Evolutionary conservation across 1,140 invertebrate species (phyloP).

Genomic region (Drosophila asahinai): DNA sequence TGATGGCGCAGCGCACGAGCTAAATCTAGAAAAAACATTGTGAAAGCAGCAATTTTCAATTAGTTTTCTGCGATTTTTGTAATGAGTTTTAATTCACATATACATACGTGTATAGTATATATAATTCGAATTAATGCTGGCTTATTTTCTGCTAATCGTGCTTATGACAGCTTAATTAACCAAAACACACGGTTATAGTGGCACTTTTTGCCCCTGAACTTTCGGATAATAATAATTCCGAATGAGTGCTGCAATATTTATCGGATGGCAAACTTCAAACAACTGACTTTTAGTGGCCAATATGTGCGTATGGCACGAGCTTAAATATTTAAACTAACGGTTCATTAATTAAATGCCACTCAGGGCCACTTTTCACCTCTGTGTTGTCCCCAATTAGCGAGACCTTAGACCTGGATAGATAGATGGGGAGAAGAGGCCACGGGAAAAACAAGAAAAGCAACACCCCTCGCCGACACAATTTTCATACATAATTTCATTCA

Average conservation of each 20-base stretch:
- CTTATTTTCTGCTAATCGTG: conserved; percentile 32
- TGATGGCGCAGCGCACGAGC: neutral
- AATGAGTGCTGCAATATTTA: conserved; percentile 1
- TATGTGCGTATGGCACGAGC: neutral
- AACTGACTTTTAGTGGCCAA: conserved; percentile 4
- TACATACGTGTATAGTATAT: neutral
- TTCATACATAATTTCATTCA: conserved; percentile 44
- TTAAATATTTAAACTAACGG: conserved; percentile 13
- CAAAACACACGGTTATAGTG: conserved; percentile 2
- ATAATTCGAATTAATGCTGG: conserved; percentile 37
- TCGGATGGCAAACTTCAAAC: conserved; percentile 2
- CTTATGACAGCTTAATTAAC: conserved; percentile 45
- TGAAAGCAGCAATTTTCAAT: conserved; percentile 41
- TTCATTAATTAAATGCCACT: conserved; percentile 29
- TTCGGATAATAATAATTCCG: conserved; percentile 1
- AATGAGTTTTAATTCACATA: conserved; percentile 32
- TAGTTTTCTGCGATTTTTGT: conserved; percentile 35
- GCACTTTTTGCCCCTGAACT: conserved; percentile 4
- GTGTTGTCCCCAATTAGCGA: conserved; percentile 25
- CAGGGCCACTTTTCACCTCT: neutral
- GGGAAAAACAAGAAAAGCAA: neutral
- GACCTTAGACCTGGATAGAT: neutral
- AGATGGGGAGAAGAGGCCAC: no score
- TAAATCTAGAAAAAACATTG: conserved; percentile 13
- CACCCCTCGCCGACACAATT: conserved; percentile 4